Evolutionary conservation across 1,140 invertebrate species (phyloP).

Genomic region (Leptinotarsa defecta): DNA sequence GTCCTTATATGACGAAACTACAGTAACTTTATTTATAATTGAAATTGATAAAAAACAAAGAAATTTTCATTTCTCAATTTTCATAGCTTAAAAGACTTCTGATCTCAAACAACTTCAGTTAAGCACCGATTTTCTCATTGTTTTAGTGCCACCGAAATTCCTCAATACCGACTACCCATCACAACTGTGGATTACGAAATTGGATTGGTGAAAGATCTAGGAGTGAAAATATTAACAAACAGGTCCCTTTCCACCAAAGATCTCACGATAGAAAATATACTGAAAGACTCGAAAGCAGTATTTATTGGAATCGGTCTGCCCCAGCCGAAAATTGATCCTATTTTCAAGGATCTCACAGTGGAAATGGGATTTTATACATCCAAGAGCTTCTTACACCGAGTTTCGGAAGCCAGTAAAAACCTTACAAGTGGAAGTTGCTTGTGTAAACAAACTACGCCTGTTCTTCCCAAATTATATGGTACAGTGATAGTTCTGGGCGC

Average conservation of each 20-base stretch:
- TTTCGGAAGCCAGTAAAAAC: slow-evolving; percentile 86
- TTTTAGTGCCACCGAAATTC: slow-evolving; percentile 91
- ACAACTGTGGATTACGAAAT: slow-evolving; percentile 94
- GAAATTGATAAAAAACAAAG: background rate
- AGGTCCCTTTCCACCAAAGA: slow-evolving; percentile 68
- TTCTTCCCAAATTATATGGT: slow-evolving; percentile 78
- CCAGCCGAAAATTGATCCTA: slow-evolving; percentile 70
- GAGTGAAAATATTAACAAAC: slow-evolving; percentile 80
- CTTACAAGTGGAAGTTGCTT: slow-evolving; percentile 68
- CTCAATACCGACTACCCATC: slow-evolving; percentile 93
- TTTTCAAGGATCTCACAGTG: slow-evolving; percentile 75
- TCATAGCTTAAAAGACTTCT: background rate
- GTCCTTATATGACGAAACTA: no score
- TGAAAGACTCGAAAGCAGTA: slow-evolving; percentile 76
- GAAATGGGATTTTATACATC: slow-evolving; percentile 94
- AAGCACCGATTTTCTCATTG: slow-evolving; percentile 12
- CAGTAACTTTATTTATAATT: no score
- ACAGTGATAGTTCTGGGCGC: slow-evolving; percentile 94
- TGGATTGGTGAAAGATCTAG: slow-evolving; percentile 87
- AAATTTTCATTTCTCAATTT: no score
- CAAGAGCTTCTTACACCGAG: slow-evolving; percentile 89
- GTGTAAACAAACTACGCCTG: slow-evolving; percentile 65
- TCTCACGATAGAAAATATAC: slow-evolving; percentile 73
- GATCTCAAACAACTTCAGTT: no score
- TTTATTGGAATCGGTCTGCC: slow-evolving; percentile 96